Percentiles rank a stretch among this genome's conserved stretches.
These are phyloP conservation scores for fruit fly (Drosophila melanogaster) DNA, from an alignment of 1,140 invertebrate genomes.

Conservation along the genomic window Release_6_plus_ISO1_MT NT_033777.3:16903001-16903500, in stretches of 20 bases:
- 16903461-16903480: constrained; percentile 17
- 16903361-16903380: constrained; percentile 53
- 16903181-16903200: neutral
- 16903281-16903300: constrained; percentile 69
- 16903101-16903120: too few species aligned
- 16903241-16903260: too few species aligned
- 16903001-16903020: constrained; percentile 44
- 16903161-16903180: too few species aligned
- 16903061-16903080: constrained; percentile 66
- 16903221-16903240: too few species aligned
- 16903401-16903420: constrained; percentile 80
- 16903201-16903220: too few species aligned
- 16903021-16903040: constrained; percentile 42
- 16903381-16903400: constrained; percentile 73
- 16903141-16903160: too few species aligned
- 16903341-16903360: constrained; percentile 56
- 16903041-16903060: constrained; percentile 67
- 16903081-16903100: constrained; percentile 31
- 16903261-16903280: neutral
- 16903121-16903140: too few species aligned
- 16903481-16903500: constrained; percentile 55
- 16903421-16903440: constrained; percentile 83
- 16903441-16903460: constrained; percentile 61
- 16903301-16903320: constrained; percentile 68
- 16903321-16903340: constrained; percentile 70